Base-by-base conservation (phyloP, 2,113 vertebrate species). In the Microtus richardsoni region DNA sequence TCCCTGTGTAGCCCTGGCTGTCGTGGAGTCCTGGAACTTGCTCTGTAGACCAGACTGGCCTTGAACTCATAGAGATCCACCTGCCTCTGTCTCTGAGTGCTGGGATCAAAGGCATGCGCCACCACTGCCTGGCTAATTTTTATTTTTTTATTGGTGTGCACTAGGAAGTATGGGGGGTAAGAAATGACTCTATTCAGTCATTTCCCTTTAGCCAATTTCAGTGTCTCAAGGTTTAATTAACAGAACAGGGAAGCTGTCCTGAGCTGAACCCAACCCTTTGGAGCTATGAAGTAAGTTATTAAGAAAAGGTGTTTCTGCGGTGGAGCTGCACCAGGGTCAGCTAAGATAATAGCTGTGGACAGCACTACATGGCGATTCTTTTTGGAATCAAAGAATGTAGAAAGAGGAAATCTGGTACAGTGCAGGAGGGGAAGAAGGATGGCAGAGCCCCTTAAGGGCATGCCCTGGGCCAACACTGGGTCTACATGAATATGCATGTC, bases 261-360 rank as follows among this genome's bases (percentile, higher is more conserved):
- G n/a, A 64, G 62, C 58, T 83, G 80, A 62, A 41, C 58, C 41
- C n/a, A 62, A 62, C 54, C 39, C 54, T 28, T 82, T 41, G 36
- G 54, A 41, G 79, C 36, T 7, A 9, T 83, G 79, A 16, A 82
- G 88, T 54, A 85, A 94, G 94, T 58, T 92, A 88, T 86, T 91
- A 68, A n/a, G 28, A 88, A 47, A 93, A n/a, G 4, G 1, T 41
- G 24, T 1, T 24, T 91, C 68, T 58, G 21, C 17, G 64, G 36
- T 64, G 26, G 75, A 80, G 64, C 79, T 70, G 41, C 47, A 49
- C 89, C 28, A 88, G 85, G 78, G 24, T 93, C 91, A 89, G 94
- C 28, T 93, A 52, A 97, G 52, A 44, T 78, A 84, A 93, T 30
- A n/a, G 66, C 44, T 47, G 26, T 52, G 89, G 79, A 71, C n/a